Percentiles rank a stretch among this genome's conserved stretches.
Evolutionary conservation across 2,888 invertebrate genomes (phyloP).

Genomic region (Dynastes hyllus): DNA sequence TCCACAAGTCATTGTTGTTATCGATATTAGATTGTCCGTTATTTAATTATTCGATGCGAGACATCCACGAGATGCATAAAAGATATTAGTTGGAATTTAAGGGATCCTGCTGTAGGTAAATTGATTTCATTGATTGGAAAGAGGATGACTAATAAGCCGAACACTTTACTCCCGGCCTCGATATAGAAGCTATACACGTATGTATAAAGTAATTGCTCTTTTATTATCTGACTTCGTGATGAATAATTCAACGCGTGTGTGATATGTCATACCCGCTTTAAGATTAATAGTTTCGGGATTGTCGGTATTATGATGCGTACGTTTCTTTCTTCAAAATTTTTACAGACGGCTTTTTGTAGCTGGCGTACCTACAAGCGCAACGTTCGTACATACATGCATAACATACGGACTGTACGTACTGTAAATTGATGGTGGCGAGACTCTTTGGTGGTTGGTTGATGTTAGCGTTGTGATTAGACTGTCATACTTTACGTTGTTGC

Average conservation of each 20-base stretch:
- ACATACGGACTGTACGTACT: neutral
- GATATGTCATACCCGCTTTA: conserved; percentile 37
- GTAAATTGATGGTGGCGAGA: conserved; percentile 37
- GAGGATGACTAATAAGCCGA: conserved; percentile 15
- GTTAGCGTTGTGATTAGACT: conserved; percentile 39
- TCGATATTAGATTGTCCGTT: conserved; percentile 42
- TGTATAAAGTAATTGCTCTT: conserved; percentile 42
- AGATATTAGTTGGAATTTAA: conserved; percentile 11
- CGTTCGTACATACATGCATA: neutral
- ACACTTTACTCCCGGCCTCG: neutral
- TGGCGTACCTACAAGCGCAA: conserved; percentile 25
- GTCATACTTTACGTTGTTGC: conserved; percentile 28
- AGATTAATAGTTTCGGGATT: conserved; percentile 46
- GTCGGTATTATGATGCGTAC: conserved; percentile 38
- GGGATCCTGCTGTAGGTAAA: conserved; percentile 44
- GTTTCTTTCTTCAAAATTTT: conserved; percentile 40
- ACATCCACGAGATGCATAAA: conserved; percentile 8
- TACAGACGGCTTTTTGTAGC: conserved; percentile 43
- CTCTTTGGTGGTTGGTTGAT: conserved; percentile 20
- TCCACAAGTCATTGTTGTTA: conserved; percentile 38
- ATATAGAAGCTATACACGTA: conserved; percentile 24
- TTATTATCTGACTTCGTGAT: conserved; percentile 43
- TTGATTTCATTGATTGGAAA: conserved; percentile 40
- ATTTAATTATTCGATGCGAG: conserved; percentile 40
- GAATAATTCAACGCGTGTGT: conserved; percentile 46